phyloP scores from a whole-genome alignment of 2,113 vertebrate genomes.

The Sorex araneus region DNA sequence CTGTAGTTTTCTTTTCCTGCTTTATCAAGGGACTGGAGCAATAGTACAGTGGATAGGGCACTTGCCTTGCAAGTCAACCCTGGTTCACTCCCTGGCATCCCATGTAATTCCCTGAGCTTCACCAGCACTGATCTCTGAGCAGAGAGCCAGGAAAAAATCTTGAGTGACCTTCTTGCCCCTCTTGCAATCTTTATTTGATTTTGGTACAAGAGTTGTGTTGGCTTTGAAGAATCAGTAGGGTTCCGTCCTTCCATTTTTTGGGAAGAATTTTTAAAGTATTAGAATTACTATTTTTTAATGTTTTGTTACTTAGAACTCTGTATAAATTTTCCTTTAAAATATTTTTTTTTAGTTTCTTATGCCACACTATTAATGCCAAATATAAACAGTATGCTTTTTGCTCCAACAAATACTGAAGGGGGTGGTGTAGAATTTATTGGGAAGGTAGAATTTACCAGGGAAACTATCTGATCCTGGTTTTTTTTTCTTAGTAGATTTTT shows the following conservation, averaged over 20 bases:
- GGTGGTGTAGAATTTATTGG: neutral
- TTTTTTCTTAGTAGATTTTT: neutral
- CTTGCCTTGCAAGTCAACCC: no score
- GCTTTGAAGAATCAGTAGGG: neutral
- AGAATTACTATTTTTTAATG: neutral
- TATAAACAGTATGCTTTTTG: neutral
- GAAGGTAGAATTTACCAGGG: neutral
- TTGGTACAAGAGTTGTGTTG: neutral
- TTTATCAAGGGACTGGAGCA: no score
- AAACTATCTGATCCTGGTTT: neutral
- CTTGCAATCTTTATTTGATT: neutral
- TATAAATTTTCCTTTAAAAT: no score
- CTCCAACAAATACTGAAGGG: neutral
- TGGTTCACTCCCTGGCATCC: no score
- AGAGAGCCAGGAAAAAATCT: no score
- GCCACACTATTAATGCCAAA: no score
- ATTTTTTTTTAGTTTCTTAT: no score
- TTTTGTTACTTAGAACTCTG: neutral
- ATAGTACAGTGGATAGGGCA: no score
- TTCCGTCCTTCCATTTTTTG: neutral
- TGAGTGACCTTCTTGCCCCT: no score
- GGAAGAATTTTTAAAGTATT: neutral
- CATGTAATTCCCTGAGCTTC: no score
- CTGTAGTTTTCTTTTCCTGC: neutral
- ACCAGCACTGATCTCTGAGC: no score